Evolutionary conservation across 2,888 invertebrate genomes (phyloP).

Genomic region (Lepidocyrtoides sp.): DNA sequence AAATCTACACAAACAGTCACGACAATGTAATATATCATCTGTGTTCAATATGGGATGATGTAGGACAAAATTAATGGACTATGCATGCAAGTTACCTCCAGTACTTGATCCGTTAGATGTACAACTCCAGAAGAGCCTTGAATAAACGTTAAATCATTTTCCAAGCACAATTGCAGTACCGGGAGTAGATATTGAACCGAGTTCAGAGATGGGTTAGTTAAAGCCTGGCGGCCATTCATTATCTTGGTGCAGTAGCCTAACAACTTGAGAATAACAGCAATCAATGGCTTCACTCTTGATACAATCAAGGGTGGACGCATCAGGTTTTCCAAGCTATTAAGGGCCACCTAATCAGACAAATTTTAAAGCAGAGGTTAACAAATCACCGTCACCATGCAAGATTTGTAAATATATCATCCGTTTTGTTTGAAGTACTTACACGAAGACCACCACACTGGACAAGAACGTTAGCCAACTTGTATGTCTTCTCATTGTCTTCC

Average conservation of each 20-base stretch:
- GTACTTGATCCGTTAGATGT: constrained; percentile 84
- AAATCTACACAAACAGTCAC: constrained; percentile 91
- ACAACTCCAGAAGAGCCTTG: constrained; percentile 85
- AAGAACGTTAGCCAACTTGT: constrained; percentile 95
- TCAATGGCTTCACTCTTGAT: constrained; percentile 95
- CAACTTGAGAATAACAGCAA: constrained; percentile 96
- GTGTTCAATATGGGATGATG: no score
- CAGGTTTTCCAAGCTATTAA: constrained; percentile 91
- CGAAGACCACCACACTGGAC: constrained; percentile 92
- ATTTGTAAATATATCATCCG: background rate
- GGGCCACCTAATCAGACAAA: constrained; percentile 88
- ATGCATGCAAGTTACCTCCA: constrained; percentile 80
- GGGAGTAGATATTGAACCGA: constrained; percentile 94
- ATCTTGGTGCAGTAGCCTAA: constrained; percentile 95
- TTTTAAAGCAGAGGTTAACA: background rate
- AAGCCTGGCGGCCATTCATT: constrained; percentile 88
- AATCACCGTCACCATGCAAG: background rate
- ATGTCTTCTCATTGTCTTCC: constrained; percentile 98
- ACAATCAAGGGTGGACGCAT: constrained; percentile 90
- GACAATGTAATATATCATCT: no score
- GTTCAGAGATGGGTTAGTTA: constrained; percentile 94
- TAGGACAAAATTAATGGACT: background rate
- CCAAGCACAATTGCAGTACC: constrained; percentile 90
- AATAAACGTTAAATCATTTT: constrained; percentile 84
- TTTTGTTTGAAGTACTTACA: constrained; percentile 86